phyloP scores from a whole-genome alignment of 2,797 vertebrate genomes.

The Parambassis ranga region DNA sequence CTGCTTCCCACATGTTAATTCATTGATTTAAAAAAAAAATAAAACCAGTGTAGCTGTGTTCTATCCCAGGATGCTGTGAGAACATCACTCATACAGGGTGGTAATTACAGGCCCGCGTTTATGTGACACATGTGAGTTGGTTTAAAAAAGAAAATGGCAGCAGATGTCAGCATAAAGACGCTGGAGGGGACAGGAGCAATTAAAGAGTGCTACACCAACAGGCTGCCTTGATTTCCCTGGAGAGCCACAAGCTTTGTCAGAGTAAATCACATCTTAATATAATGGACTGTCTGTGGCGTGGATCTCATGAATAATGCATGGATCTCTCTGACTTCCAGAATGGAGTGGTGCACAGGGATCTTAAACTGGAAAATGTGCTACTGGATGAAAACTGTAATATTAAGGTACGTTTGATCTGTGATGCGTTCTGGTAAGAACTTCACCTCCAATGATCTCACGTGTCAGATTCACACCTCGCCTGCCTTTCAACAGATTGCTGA shows the following conservation, averaged over 20 bases:
- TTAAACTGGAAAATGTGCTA: slow-evolving; percentile 99
- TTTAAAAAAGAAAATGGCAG: slow-evolving; percentile 52
- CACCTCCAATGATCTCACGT: background rate
- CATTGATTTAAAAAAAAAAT: background rate
- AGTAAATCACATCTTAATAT: slow-evolving; percentile 54
- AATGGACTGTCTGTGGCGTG: slow-evolving; percentile 34
- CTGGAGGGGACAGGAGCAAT: slow-evolving; percentile 58
- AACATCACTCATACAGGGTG: slow-evolving; percentile 66
- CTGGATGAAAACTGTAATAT: slow-evolving; percentile 99
- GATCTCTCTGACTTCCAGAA: slow-evolving; percentile 82
- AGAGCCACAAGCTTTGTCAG: slow-evolving; percentile 29
- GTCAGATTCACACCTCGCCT: background rate
- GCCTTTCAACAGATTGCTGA: slow-evolving; percentile 92
- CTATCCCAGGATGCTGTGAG: slow-evolving; percentile 63
- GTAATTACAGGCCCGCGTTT: slow-evolving; percentile 73
- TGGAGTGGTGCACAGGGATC: slow-evolving; percentile 96
- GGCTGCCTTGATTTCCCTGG: slow-evolving; percentile 60
- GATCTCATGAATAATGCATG: slow-evolving; percentile 39
- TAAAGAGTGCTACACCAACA: slow-evolving; percentile 55
- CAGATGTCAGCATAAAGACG: slow-evolving; percentile 69
- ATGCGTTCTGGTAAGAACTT: background rate
- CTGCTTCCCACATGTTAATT: slow-evolving; percentile 70
- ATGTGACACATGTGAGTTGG: slow-evolving; percentile 69
- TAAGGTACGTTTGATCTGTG: slow-evolving; percentile 83
- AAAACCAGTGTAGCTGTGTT: slow-evolving; percentile 27